Base-by-base conservation (phyloP, 2,113 vertebrate genomes). In the Agapornis roseicollis region DNA sequence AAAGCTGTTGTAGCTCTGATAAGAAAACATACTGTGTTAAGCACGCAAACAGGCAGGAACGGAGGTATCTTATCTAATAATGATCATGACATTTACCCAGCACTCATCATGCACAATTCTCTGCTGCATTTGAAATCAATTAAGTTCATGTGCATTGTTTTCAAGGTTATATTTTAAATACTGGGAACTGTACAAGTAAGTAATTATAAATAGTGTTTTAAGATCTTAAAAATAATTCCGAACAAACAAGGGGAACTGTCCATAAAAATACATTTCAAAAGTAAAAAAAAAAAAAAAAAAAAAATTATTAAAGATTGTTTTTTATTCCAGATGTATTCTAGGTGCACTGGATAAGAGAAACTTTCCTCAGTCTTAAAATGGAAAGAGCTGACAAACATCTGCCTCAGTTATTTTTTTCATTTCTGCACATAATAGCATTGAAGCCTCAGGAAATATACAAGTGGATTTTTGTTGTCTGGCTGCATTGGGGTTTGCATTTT, bases 291-390 rank as follows among this genome's bases (percentile, higher is more conserved):
- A 33, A 44, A 77, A 52, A 35, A 1, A n/a, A 0, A 18, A 33
- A 1, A n/a, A 0, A 18, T 28, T 19, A 12, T 28, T 2, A 53
- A 49, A 5, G 6, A 37, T n/a, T n/a, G 5, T 0, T 3, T 14
- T 81, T 65, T 50, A 37, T 61, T 37, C 2, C 23, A 29, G 60
- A 85, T 41, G 0, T 35, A n/a, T 56, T 76, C n/a, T 31, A 52
- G 71, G 15, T 90, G 4, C 28, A 89, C 2, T 55, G 27, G 6
- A 14, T 53, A 35, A 68, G 5, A 85, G 2, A 53, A 35, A 37
- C 63, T 58, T 44, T 73, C 3, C 17, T 84, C 41, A 10, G 44
- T 85, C 28, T 84, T 90, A 58, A 88, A 85, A 79, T 68, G 8
- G 33, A 89, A 71, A 52, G 15, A 88, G 28, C 13, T 55, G 47